phyloP scores from a whole-genome alignment of 2,888 invertebrate species.

The Zonitis immaculata region DNA sequence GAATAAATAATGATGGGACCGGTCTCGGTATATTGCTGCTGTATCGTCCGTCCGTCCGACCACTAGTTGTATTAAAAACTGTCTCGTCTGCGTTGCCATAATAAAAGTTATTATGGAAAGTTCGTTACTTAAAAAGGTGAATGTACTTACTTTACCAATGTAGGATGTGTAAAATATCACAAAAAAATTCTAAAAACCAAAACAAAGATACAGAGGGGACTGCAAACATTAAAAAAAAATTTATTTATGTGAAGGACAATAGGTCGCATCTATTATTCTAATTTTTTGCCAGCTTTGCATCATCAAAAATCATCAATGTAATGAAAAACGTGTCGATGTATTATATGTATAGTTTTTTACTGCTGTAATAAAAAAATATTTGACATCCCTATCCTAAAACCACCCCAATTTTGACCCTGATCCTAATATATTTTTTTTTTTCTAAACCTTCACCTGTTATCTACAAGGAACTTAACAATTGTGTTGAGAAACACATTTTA shows the following conservation, averaged over 20 bases:
- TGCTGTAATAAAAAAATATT: no score
- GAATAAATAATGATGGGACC: no score
- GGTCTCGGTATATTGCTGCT: background rate
- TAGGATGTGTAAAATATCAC: background rate
- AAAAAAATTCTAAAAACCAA: background rate
- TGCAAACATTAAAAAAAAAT: background rate
- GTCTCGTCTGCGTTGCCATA: constrained; percentile 16
- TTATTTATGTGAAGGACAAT: background rate
- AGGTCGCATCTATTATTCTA: background rate
- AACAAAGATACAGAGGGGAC: background rate
- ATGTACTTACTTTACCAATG: constrained; percentile 7
- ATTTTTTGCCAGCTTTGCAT: background rate
- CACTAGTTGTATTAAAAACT: constrained; percentile 10
- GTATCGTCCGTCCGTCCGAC: background rate
- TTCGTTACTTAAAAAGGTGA: constrained; percentile 18
- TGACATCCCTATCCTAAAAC: no score
- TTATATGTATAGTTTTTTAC: background rate
- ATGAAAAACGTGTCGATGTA: background rate
- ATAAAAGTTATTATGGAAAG: constrained; percentile 17
- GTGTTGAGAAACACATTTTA: no score
- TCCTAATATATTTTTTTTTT: background rate
- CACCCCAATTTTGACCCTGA: background rate
- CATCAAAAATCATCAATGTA: no score
- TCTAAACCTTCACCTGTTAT: background rate
- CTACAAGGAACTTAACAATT: background rate